Conservation (phyloP, 2,113 vertebrate species). For the Odontesthes bonariensis region DNA sequence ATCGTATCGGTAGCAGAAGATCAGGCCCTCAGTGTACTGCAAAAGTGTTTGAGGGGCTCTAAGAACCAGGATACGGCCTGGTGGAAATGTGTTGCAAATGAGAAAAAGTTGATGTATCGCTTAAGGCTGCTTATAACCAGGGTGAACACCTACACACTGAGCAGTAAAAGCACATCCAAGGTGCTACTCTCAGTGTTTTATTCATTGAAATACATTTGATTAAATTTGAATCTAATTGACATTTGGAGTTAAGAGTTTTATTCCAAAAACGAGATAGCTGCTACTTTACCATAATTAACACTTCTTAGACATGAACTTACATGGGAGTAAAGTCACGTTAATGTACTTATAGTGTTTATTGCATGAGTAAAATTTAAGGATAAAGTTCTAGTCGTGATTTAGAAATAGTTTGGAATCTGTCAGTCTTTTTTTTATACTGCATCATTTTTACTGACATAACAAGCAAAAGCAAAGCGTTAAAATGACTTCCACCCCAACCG, state of each 20-base stretch:
- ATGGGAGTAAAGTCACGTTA: constrained; percentile 24
- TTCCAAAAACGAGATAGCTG: constrained; percentile 56
- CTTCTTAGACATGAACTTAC: constrained; percentile 46
- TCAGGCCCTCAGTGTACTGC: constrained; percentile 62
- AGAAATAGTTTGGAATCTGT: neutral
- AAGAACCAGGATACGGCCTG: constrained; percentile 32
- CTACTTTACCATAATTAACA: constrained; percentile 60
- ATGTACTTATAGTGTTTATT: constrained; percentile 6
- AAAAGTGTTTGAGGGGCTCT: constrained; percentile 49
- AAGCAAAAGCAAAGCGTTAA: no score
- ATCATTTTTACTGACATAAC: no score
- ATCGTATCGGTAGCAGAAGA: constrained; percentile 45
- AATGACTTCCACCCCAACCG: no score
- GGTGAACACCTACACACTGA: constrained; percentile 33
- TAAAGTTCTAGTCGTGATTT: neutral
- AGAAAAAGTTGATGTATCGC: constrained; percentile 40
- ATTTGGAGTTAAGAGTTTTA: constrained; percentile 58
- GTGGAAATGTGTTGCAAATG: constrained; percentile 13
- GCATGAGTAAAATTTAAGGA: neutral
- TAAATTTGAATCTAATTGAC: constrained; percentile 71
- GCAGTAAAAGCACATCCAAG: constrained; percentile 51
- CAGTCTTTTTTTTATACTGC: no score
- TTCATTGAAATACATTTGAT: constrained; percentile 70
- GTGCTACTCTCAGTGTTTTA: constrained; percentile 70
- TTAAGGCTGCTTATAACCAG: constrained; percentile 59